Conservation (phyloP, 1,140 invertebrate genomes). For the Gonatopus flavifemur region DNA sequence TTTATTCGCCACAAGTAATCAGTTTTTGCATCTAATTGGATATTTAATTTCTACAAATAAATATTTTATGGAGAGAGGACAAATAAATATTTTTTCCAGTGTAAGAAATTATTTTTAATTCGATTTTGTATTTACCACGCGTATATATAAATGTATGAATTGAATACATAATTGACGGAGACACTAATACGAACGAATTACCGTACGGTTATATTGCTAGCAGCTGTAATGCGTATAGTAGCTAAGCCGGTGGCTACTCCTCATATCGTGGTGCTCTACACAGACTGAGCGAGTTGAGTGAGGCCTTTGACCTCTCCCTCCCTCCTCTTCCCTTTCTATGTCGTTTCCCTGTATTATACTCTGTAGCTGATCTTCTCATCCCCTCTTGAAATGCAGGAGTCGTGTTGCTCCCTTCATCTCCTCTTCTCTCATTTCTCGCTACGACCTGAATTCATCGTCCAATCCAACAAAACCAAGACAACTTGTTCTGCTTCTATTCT, state of each 20-base stretch:
- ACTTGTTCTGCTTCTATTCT: constrained; percentile 15
- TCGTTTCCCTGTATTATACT: constrained; percentile 24
- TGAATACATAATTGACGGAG: background rate
- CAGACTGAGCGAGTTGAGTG: no score
- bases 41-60: no score
- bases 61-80: no score
- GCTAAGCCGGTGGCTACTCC: constrained; percentile 48
- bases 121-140: no score
- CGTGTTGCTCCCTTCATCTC: constrained; percentile 1
- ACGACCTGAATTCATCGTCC: constrained; percentile 54
- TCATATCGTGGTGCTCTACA: constrained; percentile 46
- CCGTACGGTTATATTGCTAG: background rate
- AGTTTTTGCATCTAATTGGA: no score
- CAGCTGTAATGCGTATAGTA: constrained; percentile 28
- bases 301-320: constrained; percentile 55
- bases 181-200: background rate
- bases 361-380: constrained; percentile 21
- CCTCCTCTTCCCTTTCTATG: constrained; percentile 14
- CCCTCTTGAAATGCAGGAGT: constrained; percentile 10
- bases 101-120: no score
- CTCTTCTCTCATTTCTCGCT: constrained; percentile 18
- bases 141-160: no score
- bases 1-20: no score
- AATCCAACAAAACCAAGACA: constrained; percentile 44
- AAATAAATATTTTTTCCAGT: no score